A percentile compares a stretch with the other conserved stretches of the same genome.
phyloP scores from a whole-genome alignment of 2,113 vertebrate species.

The Ictidomys tridecemlineatus region DNA sequence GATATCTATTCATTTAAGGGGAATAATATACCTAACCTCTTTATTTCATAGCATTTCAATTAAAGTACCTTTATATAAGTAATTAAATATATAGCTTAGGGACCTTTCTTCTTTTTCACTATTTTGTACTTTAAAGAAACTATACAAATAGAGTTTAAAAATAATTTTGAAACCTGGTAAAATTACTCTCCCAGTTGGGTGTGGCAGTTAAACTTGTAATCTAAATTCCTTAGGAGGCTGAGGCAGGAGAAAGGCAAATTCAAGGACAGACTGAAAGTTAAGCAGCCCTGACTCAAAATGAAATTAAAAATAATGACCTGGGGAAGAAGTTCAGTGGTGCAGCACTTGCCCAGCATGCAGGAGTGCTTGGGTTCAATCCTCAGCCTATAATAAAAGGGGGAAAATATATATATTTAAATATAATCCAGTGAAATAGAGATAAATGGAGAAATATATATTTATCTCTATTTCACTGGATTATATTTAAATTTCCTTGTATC shows the following conservation, averaged over 20 bases:
- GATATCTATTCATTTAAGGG: not conserved
- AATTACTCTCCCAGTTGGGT: not conserved
- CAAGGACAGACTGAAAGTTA: not conserved
- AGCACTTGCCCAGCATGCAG: not conserved
- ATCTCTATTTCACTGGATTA: not conserved
- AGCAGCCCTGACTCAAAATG: not conserved
- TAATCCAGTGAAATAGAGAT: too few species aligned
- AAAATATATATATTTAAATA: too few species aligned
- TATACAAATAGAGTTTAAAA: not conserved
- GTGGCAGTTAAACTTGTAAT: not conserved
- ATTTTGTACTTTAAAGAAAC: not conserved
- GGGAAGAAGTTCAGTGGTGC: not conserved
- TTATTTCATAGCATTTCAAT: not conserved
- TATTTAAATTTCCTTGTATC: not conserved
- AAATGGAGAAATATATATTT: too few species aligned
- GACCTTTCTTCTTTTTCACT: not conserved
- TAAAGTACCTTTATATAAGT: not conserved
- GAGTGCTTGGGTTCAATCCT: not conserved
- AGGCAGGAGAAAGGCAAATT: not conserved
- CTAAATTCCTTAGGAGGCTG: not conserved
- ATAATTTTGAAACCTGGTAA: not conserved
- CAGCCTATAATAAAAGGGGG: not conserved
- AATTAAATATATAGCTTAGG: not conserved
- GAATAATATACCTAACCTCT: not conserved
- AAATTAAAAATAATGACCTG: not conserved